Conservation (phyloP, 2,888 invertebrate genomes). For the Linnaemya tessellans region DNA sequence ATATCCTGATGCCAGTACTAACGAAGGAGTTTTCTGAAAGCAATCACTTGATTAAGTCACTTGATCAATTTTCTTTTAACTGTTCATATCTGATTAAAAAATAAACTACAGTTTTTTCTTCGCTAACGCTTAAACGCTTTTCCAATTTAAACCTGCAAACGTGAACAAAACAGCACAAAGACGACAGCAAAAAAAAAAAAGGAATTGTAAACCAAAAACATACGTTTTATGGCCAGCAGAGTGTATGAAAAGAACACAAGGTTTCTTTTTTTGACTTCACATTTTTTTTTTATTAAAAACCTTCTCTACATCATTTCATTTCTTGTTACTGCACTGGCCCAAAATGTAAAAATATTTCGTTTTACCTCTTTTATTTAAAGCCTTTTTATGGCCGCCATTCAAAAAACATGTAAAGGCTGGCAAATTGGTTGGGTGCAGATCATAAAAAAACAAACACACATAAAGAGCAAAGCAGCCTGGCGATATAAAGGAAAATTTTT, state of each 20-base stretch:
- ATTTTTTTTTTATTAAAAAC: no score
- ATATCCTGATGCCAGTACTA: no score
- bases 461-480: background rate
- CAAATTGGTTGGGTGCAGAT: constrained; percentile 3
- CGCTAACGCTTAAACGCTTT: no score
- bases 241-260: background rate
- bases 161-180: background rate
- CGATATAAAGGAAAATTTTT: background rate
- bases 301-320: background rate
- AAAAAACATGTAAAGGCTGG: background rate
- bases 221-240: background rate
- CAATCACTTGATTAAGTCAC: no score
- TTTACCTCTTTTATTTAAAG: background rate
- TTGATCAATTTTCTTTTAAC: no score
- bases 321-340: background rate
- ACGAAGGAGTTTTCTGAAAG: no score
- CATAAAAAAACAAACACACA: background rate
- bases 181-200: background rate
- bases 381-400: background rate
- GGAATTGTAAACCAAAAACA: background rate
- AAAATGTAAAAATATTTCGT: background rate
- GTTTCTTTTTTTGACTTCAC: background rate
- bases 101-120: no score
- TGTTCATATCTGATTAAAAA: no score
- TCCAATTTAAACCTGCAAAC: no score